Evolutionary conservation across 2,888 invertebrate species (phyloP).

Genomic region (Drosophila recens): DNA sequence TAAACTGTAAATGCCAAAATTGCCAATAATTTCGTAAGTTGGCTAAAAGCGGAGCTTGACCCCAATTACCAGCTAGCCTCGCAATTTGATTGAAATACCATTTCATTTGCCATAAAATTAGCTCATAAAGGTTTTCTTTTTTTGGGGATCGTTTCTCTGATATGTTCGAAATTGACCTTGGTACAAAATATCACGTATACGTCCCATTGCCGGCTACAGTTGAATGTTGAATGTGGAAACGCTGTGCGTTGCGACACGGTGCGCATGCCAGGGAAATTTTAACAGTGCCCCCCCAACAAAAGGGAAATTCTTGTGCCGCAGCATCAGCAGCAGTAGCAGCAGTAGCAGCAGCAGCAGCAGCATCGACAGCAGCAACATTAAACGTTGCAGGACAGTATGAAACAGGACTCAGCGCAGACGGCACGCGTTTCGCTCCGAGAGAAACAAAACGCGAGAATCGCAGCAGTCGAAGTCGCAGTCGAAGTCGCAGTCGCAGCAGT

Average conservation of each 20-base stretch:
- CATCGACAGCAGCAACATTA: slow-evolving; percentile 38
- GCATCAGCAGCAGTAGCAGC: slow-evolving; percentile 25
- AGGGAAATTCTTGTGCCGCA: slow-evolving; percentile 72
- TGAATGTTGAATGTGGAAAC: background rate
- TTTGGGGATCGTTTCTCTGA: background rate
- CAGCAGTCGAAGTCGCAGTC: slow-evolving; percentile 34
- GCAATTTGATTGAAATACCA: slow-evolving; percentile 12
- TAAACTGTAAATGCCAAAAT: slow-evolving; percentile 1
- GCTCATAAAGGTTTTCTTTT: background rate
- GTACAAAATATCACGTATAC: slow-evolving; percentile 47
- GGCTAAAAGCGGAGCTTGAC: slow-evolving; percentile 11
- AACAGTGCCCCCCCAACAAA: slow-evolving; percentile 49
- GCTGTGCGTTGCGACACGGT: slow-evolving; percentile 44
- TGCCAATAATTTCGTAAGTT: slow-evolving; percentile 2
- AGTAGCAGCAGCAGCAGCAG: slow-evolving; percentile 26
- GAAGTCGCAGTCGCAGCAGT: slow-evolving; percentile 23
- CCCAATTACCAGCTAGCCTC: background rate
- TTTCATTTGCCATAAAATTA: background rate
- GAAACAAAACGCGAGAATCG: slow-evolving; percentile 62
- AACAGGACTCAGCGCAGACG: slow-evolving; percentile 81
- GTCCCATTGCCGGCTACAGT: slow-evolving; percentile 40
- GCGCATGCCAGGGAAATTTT: slow-evolving; percentile 79
- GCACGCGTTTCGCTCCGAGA: slow-evolving; percentile 77
- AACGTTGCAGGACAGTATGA: slow-evolving; percentile 68
- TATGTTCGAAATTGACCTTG: slow-evolving; percentile 4